Base-by-base conservation (phyloP, 2,113 vertebrate species). In the Ascaphus truei region DNA sequence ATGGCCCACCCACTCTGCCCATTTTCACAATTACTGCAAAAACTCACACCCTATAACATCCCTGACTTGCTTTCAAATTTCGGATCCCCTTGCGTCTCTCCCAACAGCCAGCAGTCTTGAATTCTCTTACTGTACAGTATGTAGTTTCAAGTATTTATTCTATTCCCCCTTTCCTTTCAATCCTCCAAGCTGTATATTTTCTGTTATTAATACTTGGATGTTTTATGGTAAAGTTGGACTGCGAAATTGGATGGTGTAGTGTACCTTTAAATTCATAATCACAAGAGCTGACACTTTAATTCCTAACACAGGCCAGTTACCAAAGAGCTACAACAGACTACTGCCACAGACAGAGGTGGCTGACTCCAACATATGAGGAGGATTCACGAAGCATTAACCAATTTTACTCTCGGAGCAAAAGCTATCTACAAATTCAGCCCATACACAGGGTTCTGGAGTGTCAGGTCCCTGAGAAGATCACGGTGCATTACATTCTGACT, bases 381-480 rank as follows among this genome's bases (percentile, higher is more conserved):
- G 56, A 8, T 1, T 23, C 52, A 9, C 62, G 80, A 16, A 75
- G 12, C 0, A 68, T 84, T 0, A 58, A 76, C 15, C 76, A 52
- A 1, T 84, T 91, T 37, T 88, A 85, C 62, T 91, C 89, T 27
- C 66, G 20, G 2, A 91, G 82, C 72, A 77, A 79, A 1, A 89
- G 83, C 68, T 90, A 81, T 59, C 61, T 91, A 39, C 76, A 74
- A 73, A 77, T 91, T 13, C 76, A 86, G 63, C 79, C 85, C 5
- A 0, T 59, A 1, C 13, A 53, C 2, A n/a, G 39, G 9, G 43
- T 57, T 15, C 76, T 90, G 1, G 73, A 29, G 16, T 91, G 89
- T 34, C 76, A 72, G 10, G 69, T 69, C 20, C 66, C 50, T 18
- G 30, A 75, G 53, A 72, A 26, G 1, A 0, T 89, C 18, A 48